Evolutionary conservation across 2,888 invertebrate species (phyloP).

Genomic region (Vesta saturnalis): DNA sequence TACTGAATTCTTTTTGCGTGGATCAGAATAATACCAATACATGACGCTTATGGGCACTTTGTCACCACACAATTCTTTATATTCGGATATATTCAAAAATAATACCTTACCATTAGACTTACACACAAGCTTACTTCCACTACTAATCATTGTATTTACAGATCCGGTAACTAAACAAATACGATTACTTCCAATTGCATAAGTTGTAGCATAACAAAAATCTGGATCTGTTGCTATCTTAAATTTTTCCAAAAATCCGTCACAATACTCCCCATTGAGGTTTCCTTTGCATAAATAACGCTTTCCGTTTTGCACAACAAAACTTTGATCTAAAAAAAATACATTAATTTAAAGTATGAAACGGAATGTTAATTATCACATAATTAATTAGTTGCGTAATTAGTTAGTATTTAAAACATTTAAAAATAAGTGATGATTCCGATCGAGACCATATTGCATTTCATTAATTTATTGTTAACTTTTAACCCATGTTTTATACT

Average conservation of each 20-base stretch:
- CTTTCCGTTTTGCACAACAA: conserved; percentile 10
- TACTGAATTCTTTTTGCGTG: conserved; percentile 20
- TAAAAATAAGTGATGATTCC: no score
- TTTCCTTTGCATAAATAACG: background rate
- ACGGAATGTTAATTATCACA: no score
- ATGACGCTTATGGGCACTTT: no score
- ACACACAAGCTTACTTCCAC: conserved; percentile 4
- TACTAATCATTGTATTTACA: background rate
- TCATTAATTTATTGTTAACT: no score
- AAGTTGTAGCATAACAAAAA: conserved; percentile 14
- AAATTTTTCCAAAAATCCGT: conserved; percentile 10
- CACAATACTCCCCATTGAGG: background rate
- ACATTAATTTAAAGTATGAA: no score
- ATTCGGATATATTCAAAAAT: background rate
- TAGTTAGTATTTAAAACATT: no score
- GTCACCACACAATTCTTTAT: conserved; percentile 22
- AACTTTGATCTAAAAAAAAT: conserved; percentile 1
- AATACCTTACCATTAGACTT: background rate
- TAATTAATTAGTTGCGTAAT: no score
- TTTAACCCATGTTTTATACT: no score
- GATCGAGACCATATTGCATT: no score
- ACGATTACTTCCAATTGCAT: background rate
- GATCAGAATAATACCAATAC: conserved; percentile 28
- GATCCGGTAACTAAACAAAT: conserved; percentile 1
- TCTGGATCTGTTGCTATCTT: background rate